Conservation (phyloP, 2,888 invertebrate species). For the Prosopocoilus inquinatus region DNA sequence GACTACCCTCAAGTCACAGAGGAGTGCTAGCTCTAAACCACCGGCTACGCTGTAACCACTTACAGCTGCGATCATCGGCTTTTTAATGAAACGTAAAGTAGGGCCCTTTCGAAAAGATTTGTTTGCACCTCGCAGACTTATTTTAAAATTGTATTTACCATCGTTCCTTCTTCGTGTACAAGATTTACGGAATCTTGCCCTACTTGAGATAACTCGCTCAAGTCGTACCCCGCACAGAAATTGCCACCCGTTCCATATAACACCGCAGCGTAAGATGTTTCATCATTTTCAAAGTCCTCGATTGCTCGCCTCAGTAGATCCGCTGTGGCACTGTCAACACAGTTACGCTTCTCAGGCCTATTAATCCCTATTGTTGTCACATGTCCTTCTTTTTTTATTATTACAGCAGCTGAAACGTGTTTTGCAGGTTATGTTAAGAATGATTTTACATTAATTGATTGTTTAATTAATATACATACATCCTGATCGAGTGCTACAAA, state of each 20-base stretch:
- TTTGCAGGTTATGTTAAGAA: not conserved
- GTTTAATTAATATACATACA: too few species aligned
- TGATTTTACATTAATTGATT: not conserved
- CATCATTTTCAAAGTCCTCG: conserved; percentile 75
- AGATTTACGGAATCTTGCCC: conserved; percentile 33
- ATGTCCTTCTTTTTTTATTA: conserved; percentile 61
- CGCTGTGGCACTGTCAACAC: conserved; percentile 71
- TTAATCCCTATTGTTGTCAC: conserved; percentile 85
- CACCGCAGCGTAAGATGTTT: conserved; percentile 68
- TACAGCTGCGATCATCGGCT: conserved; percentile 88
- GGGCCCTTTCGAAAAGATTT: conserved; percentile 55
- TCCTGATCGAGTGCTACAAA: too few species aligned
- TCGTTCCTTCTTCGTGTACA: conserved; percentile 52
- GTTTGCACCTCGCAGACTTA: not conserved
- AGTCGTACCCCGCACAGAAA: conserved; percentile 91
- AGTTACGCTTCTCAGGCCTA: conserved; percentile 78
- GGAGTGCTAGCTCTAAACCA: conserved; percentile 86
- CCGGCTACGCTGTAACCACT: conserved; percentile 88
- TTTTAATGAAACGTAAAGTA: conserved; percentile 68
- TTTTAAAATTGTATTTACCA: conserved; percentile 44
- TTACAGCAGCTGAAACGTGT: conserved; percentile 29
- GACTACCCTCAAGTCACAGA: conserved; percentile 87
- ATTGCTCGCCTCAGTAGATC: conserved; percentile 69
- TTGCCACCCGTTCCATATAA: conserved; percentile 90
- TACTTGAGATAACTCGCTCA: conserved; percentile 65